These are phyloP conservation scores for Mechanitis mazaeus DNA, from an alignment of 2,888 invertebrate genomes.

Conservation along the genomic window DNA sequence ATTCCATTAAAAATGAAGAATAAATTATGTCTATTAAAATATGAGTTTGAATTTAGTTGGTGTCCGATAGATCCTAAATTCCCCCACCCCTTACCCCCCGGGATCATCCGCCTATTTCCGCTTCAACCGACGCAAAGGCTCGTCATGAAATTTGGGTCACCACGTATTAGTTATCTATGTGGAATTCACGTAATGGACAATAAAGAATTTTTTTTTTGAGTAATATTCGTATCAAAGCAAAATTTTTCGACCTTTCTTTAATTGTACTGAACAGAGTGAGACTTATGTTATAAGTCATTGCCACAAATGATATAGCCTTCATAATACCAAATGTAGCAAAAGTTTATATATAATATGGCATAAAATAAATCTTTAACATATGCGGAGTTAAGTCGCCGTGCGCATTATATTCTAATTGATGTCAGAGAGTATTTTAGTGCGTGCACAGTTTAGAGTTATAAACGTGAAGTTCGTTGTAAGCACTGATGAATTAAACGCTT, in stretches of 20 bases:
- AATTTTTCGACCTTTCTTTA: neutral
- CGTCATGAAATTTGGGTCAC: slow-evolving; percentile 66
- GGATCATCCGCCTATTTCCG: slow-evolving; percentile 58
- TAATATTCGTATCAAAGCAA: neutral
- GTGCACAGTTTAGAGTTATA: slow-evolving; percentile 38
- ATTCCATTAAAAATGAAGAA: neutral
- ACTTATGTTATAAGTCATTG: no score
- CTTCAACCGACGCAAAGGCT: slow-evolving; percentile 44
- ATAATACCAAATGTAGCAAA: no score
- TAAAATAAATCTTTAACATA: no score
- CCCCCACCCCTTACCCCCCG: slow-evolving; percentile 44
- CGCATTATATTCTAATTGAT: slow-evolving; percentile 48
- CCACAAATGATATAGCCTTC: no score
- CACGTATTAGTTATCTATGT: slow-evolving; percentile 55
- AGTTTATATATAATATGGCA: no score
- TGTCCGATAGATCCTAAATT: slow-evolving; percentile 49
- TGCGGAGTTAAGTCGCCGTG: slow-evolving; percentile 30
- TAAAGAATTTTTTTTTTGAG: slow-evolving; percentile 32
- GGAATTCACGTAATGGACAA: slow-evolving; percentile 51
- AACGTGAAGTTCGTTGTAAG: slow-evolving; percentile 35
- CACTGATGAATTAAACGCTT: slow-evolving; percentile 43
- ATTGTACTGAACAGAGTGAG: neutral
- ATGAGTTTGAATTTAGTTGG: slow-evolving; percentile 28
- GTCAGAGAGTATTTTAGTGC: slow-evolving; percentile 54
- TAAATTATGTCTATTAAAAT: slow-evolving; percentile 14